These are phyloP conservation scores for Bacillus rossius DNA, from an alignment of 1,140 invertebrate genomes.

Conservation along the genomic window DNA sequence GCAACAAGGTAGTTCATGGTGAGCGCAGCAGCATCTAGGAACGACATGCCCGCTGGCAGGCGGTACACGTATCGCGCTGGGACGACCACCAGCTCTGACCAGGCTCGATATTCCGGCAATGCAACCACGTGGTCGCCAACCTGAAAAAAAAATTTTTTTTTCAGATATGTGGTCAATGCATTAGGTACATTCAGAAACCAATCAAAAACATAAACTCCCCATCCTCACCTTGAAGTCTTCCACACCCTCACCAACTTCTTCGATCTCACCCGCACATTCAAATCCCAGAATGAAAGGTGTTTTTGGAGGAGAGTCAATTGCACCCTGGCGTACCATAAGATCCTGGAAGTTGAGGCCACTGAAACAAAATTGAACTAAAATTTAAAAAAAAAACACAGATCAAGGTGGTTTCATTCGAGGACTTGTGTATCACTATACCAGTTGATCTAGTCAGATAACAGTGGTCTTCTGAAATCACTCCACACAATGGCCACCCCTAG, in stretches of 20 bases:
- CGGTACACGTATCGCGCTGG: conserved; percentile 72
- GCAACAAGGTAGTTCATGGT: conserved; percentile 84
- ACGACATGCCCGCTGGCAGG: conserved; percentile 68
- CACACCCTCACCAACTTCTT: conserved; percentile 75
- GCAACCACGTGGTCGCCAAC: conserved; percentile 82
- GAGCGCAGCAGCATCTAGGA: conserved; percentile 73
- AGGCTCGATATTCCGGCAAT: conserved; percentile 74
- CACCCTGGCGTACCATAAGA: conserved; percentile 78
- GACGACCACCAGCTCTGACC: conserved; percentile 78
- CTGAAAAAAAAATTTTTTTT: conserved; percentile 43
- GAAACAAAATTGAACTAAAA: conserved; percentile 37
- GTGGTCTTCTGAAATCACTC: no score
- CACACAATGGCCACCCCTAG: no score
- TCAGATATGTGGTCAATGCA: no score
- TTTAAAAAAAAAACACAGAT: neutral
- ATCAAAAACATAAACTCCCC: no score
- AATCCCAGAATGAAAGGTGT: conserved; percentile 83
- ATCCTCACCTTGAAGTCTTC: conserved; percentile 69
- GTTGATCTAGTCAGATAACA: no score
- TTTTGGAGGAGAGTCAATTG: conserved; percentile 76
- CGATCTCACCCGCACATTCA: conserved; percentile 81
- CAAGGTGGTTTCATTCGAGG: no score
- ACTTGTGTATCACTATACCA: no score
- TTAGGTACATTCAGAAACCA: no score
- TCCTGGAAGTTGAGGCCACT: conserved; percentile 80